Conservation (phyloP, 2,888 invertebrate species). For the Blomia tropicalis region DNA sequence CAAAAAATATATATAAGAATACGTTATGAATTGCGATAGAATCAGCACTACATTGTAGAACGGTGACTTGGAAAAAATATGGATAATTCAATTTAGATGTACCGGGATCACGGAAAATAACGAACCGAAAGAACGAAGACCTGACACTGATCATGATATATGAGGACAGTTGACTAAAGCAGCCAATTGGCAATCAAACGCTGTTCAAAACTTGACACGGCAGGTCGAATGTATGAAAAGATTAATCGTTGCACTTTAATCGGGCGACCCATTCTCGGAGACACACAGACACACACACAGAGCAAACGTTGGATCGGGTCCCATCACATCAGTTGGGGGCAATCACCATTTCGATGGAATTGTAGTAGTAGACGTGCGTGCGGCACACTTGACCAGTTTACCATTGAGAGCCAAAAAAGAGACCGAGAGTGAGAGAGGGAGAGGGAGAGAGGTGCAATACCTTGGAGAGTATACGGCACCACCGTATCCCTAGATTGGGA, state of each 20-base stretch:
- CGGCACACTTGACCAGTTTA: not conserved
- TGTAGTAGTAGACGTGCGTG: not conserved
- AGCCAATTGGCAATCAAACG: slow-evolving; percentile 13
- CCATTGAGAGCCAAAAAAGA: not conserved
- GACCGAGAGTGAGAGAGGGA: no score
- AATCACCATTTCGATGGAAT: no score
- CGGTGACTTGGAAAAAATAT: not conserved
- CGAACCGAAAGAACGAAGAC: no score
- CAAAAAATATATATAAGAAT: no score
- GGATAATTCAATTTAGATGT: not conserved
- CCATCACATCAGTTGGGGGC: no score
- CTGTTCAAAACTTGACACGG: not conserved
- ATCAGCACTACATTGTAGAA: no score
- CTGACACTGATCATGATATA: slow-evolving; percentile 15
- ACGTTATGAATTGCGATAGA: no score
- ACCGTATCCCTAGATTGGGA: not conserved
- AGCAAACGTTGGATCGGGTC: no score
- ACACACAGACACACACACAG: no score
- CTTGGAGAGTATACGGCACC: not conserved
- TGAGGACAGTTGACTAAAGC: not conserved
- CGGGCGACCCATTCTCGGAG: no score
- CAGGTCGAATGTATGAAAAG: not conserved
- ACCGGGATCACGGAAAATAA: not conserved
- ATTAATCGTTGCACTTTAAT: not conserved
- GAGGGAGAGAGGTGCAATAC: no score